These are phyloP conservation scores for Fragum whitleyi DNA, from an alignment of 2,888 invertebrate genomes.

Conservation along the genomic window DNA sequence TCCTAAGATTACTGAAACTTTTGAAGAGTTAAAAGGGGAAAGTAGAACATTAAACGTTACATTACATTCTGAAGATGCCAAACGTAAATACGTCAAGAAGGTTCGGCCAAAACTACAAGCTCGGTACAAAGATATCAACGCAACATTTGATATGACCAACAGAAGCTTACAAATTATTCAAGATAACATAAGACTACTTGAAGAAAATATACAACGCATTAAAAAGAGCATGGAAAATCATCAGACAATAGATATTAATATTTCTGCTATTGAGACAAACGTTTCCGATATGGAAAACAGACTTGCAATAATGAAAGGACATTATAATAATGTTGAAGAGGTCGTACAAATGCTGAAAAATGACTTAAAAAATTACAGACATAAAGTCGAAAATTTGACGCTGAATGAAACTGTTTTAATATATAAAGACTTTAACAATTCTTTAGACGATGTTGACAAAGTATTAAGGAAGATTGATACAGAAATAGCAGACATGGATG, in stretches of 20 bases:
- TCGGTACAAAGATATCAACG: conserved; percentile 35
- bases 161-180: conserved; percentile 45
- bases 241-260: conserved; percentile 49
- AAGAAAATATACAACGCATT: conserved; percentile 38
- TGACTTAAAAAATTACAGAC: conserved; percentile 29
- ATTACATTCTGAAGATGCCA: conserved; percentile 40
- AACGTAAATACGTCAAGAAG: conserved; percentile 32
- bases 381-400: conserved; percentile 43
- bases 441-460: conserved; percentile 42
- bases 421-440: conserved; percentile 45
- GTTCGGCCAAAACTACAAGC: conserved; percentile 39
- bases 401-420: conserved; percentile 35
- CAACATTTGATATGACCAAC: conserved; percentile 52
- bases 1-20: conserved; percentile 24
- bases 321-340: conserved; percentile 55
- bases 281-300: conserved; percentile 53
- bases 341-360: conserved; percentile 38
- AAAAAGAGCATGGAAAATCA: conserved; percentile 43
- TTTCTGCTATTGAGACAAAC: conserved; percentile 42
- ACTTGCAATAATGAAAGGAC: conserved; percentile 53
- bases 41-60: conserved; percentile 37
- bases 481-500: conserved; percentile 46
- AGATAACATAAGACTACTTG: conserved; percentile 35
- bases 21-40: conserved; percentile 10
- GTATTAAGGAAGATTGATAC: conserved; percentile 52